Percentiles rank a stretch among this genome's conserved stretches.
phyloP scores from a whole-genome alignment of 2,888 invertebrate genomes.

The Himalopsyche kuldschensis region DNA sequence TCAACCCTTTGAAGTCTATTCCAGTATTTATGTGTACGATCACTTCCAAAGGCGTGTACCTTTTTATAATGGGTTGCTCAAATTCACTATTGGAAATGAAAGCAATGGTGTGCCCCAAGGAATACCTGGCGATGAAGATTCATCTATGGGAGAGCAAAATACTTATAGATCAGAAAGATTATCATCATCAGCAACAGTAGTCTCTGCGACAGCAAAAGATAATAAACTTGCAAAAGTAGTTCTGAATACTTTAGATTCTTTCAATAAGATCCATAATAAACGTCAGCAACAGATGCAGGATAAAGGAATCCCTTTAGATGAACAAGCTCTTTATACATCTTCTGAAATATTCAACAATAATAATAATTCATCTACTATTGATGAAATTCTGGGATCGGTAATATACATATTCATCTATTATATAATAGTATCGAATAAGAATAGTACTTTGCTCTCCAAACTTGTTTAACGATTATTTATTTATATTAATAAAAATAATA shows the following conservation, averaged over 20 bases:
- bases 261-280: background rate
- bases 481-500: too few relatives aligned
- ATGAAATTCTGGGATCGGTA: conserved; percentile 21
- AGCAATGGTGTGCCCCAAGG: background rate
- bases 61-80: conserved; percentile 24
- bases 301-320: background rate
- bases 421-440: too few relatives aligned
- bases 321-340: background rate
- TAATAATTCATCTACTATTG: conserved; percentile 2
- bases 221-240: background rate
- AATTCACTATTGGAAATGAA: conserved; percentile 5
- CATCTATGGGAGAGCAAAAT: background rate
- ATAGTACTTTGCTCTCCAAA: background rate
- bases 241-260: background rate
- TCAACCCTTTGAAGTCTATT: background rate
- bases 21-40: conserved; percentile 19
- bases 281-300: background rate
- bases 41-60: conserved; percentile 31
- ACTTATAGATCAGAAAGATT: background rate
- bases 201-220: background rate
- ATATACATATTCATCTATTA: background rate
- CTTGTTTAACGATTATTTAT: too few relatives aligned
- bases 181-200: background rate
- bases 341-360: background rate
- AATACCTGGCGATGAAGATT: background rate